Percentiles rank a stretch among this genome's conserved stretches.
These are phyloP conservation scores for Drosophila seguyi DNA, from an alignment of 1,140 invertebrate genomes.

Conservation along the genomic window DNA sequence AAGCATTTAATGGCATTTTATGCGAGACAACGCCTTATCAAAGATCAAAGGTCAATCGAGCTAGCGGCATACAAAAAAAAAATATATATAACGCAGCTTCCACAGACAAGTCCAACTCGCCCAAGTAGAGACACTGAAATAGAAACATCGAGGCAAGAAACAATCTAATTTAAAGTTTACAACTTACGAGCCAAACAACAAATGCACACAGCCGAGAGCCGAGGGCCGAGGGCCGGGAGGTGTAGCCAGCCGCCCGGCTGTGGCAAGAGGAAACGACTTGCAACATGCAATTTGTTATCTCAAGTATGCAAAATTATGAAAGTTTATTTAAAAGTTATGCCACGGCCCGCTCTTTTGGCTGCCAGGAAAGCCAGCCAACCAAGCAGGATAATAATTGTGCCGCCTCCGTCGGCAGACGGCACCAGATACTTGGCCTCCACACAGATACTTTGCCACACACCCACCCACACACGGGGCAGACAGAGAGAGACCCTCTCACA, in stretches of 20 bases:
- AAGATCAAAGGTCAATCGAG: slow-evolving; percentile 31
- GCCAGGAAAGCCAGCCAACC: slow-evolving; percentile 57
- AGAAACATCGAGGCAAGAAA: slow-evolving; percentile 53
- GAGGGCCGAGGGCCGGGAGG: not conserved
- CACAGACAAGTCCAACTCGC: not conserved
- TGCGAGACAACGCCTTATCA: not conserved
- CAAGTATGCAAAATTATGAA: slow-evolving; percentile 82
- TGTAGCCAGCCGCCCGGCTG: not conserved
- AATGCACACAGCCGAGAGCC: slow-evolving; percentile 14
- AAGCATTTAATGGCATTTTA: not conserved
- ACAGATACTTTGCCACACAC: slow-evolving; percentile 22
- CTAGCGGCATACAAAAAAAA: not conserved
- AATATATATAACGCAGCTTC: not conserved
- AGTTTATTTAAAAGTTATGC: slow-evolving; percentile 81
- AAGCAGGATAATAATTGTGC: slow-evolving; percentile 76
- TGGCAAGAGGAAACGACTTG: slow-evolving; percentile 62
- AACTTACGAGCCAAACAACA: slow-evolving; percentile 58
- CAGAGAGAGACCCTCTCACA: slow-evolving; percentile 30
- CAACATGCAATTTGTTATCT: slow-evolving; percentile 80
- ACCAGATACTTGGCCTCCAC: slow-evolving; percentile 23
- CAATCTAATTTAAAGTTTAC: slow-evolving; percentile 81
- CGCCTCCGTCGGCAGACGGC: slow-evolving; percentile 36
- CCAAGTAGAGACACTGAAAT: slow-evolving; percentile 26
- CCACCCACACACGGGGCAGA: slow-evolving; percentile 1
- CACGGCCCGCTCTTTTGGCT: slow-evolving; percentile 65